Conservation (phyloP, 2,113 vertebrate genomes). For the Amphiprion percula region DNA sequence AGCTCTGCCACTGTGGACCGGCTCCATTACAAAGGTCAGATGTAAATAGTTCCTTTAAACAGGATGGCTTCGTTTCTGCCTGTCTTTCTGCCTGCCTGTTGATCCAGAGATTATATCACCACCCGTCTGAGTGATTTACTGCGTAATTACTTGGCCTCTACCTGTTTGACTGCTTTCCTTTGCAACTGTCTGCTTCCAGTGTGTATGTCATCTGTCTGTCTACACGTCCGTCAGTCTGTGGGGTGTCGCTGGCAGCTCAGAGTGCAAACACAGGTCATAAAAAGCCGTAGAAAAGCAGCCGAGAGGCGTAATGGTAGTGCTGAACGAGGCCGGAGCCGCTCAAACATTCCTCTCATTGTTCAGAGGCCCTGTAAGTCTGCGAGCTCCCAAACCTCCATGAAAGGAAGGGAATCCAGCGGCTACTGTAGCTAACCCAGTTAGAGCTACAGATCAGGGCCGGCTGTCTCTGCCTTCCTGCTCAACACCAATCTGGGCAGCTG, state of each 20-base stretch:
- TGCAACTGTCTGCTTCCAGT: conserved; percentile 21
- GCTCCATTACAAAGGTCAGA: conserved; percentile 83
- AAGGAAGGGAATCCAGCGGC: conserved; percentile 82
- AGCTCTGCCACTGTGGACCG: conserved; percentile 60
- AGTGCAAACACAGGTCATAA: conserved; percentile 72
- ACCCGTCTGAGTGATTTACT: conserved; percentile 30
- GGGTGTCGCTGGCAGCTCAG: conserved; percentile 39
- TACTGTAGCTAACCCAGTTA: conserved; percentile 70
- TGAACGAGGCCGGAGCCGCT: conserved; percentile 70
- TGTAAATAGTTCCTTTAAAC: conserved; percentile 81
- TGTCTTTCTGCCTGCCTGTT: conserved; percentile 42
- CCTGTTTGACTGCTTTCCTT: conserved; percentile 56
- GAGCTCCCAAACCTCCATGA: conserved; percentile 80
- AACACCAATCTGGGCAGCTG: conserved; percentile 17
- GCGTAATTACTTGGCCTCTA: conserved; percentile 50
- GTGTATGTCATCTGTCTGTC: conserved; percentile 41
- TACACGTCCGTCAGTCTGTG: conserved; percentile 19
- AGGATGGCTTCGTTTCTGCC: conserved; percentile 60
- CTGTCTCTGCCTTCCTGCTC: conserved; percentile 41
- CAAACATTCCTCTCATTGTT: conserved; percentile 87
- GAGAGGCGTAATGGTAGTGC: conserved; percentile 65
- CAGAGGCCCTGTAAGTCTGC: conserved; percentile 80
- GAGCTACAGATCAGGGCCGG: conserved; percentile 37
- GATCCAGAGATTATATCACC: conserved; percentile 43
- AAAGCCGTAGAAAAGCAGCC: conserved; percentile 75